Percentiles rank a stretch among this genome's conserved stretches.
Evolutionary conservation across 2,888 invertebrate genomes (phyloP).

Genomic region (Linyphia triangularis): DNA sequence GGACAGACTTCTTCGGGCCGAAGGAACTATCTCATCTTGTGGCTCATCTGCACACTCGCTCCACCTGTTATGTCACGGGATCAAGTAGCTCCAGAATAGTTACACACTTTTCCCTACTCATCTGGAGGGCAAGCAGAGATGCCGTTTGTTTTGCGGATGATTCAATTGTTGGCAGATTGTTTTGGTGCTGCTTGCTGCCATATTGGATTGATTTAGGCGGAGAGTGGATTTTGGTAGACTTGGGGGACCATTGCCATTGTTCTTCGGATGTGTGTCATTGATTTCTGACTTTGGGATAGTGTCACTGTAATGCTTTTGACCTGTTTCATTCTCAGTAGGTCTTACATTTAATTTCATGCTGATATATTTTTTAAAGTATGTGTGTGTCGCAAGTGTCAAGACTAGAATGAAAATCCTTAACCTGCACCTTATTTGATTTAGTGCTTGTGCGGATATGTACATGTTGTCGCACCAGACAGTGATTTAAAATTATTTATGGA

Average conservation of each 20-base stretch:
- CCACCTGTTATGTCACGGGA: constrained; percentile 57
- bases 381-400: too few species aligned
- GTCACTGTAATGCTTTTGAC: too few species aligned
- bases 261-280: not conserved
- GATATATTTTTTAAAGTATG: too few species aligned
- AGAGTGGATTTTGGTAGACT: not conserved
- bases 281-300: not conserved
- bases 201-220: not conserved
- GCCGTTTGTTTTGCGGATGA: constrained; percentile 1
- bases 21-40: constrained; percentile 7
- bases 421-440: too few species aligned
- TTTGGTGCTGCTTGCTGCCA: not conserved
- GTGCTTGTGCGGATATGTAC: too few species aligned
- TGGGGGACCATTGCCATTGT: not conserved
- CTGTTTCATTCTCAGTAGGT: too few species aligned
- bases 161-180: not conserved
- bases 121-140: not conserved
- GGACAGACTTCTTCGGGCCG: constrained; percentile 4
- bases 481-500: too few species aligned
- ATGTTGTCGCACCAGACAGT: too few species aligned
- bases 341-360: too few species aligned
- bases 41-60: constrained; percentile 40
- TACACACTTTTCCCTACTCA: not conserved
- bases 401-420: too few species aligned
- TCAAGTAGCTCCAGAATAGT: constrained; percentile 20